Percentiles rank a stretch among this genome's conserved stretches.
Conservation (phyloP, 2,113 vertebrate species). For the Edolisoma coerulescens region DNA sequence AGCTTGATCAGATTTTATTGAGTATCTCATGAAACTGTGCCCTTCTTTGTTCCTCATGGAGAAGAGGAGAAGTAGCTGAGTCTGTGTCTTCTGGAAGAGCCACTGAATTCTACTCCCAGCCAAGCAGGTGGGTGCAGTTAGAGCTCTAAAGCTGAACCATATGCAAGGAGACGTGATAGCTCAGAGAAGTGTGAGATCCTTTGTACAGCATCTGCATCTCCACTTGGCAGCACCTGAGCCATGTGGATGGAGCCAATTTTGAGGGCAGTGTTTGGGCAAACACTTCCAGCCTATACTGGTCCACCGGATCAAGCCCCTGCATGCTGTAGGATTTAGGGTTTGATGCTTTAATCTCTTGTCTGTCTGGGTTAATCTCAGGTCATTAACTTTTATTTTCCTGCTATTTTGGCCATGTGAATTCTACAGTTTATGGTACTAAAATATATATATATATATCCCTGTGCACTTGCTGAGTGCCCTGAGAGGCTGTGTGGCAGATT, state of each 20-base stretch:
- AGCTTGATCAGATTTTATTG: not conserved
- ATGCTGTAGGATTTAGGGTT: not conserved
- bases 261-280: not conserved
- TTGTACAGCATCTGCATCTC: not conserved
- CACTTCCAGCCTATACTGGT: not conserved
- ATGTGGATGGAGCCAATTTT: not conserved
- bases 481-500: not conserved
- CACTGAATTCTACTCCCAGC: not conserved
- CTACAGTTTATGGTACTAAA: not conserved
- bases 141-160: not conserved
- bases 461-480: not conserved
- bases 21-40: not conserved
- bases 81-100: not conserved
- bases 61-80: not conserved
- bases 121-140: not conserved
- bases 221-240: not conserved
- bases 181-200: not conserved
- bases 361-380: not conserved
- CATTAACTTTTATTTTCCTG: conserved; percentile 3
- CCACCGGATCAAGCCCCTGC: not conserved
- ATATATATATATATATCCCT: too few species aligned
- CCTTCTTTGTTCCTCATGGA: not conserved
- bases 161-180: not conserved
- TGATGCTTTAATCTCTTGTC: not conserved
- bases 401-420: not conserved